Evolutionary conservation across 2,113 vertebrate genomes (phyloP).

Genomic region (Cynocephalus volans): DNA sequence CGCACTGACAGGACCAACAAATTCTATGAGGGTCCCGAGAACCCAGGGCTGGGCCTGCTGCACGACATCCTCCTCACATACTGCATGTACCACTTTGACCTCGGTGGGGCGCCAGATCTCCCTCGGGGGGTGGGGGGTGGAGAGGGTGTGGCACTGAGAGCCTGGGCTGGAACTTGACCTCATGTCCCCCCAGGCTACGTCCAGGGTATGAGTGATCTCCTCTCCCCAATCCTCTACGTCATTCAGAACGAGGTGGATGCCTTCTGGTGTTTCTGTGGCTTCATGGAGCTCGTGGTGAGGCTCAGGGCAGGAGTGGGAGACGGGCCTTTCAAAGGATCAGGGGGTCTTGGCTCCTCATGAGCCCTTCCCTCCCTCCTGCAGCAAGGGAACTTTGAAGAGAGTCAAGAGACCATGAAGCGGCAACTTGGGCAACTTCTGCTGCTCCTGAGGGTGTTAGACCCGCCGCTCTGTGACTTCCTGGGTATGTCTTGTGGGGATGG

Average conservation of each 20-base stretch:
- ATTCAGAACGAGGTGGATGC: constrained; percentile 96
- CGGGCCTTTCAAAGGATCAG: rapidly evolving
- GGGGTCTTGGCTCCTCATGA: neutral
- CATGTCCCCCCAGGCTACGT: constrained; percentile 91
- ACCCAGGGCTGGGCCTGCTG: constrained; percentile 93
- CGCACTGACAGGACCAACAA: constrained; percentile 94
- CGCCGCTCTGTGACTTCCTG: constrained; percentile 94
- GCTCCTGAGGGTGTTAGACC: constrained; percentile 93
- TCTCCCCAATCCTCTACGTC: constrained; percentile 94
- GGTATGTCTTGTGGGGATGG: constrained; percentile 82
- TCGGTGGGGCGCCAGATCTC: constrained; percentile 85
- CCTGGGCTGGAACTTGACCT: neutral
- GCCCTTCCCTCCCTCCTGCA: constrained; percentile 61
- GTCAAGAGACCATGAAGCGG: constrained; percentile 96
- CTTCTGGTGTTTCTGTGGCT: constrained; percentile 96
- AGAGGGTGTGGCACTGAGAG: rapidly evolving
- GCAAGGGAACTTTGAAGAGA: constrained; percentile 97
- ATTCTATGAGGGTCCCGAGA: constrained; percentile 95
- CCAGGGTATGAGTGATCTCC: constrained; percentile 97
- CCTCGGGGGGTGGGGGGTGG: rapidly evolving
- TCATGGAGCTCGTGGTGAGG: constrained; percentile 95
- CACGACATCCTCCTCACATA: constrained; percentile 95
- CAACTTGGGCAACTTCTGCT: constrained; percentile 94
- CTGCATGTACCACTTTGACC: constrained; percentile 97
- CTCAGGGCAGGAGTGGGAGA: rapidly evolving